phyloP scores from a whole-genome alignment of 2,888 invertebrate species.

The Hydrotaea diabolus region DNA sequence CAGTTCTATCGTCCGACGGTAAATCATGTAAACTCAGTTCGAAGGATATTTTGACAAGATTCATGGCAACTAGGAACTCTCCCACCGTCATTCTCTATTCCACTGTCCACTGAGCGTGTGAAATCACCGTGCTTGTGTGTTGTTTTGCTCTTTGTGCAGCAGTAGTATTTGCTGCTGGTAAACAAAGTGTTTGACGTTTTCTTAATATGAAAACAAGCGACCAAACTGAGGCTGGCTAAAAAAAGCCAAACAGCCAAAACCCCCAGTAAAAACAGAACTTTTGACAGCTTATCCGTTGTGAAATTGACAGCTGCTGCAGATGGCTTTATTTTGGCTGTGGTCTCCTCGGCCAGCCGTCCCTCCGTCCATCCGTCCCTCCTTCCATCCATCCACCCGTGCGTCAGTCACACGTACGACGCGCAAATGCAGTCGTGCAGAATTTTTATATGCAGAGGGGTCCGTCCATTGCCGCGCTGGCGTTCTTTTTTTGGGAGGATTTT shows the following conservation, averaged over 20 bases:
- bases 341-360: too few relatives aligned
- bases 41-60: too few relatives aligned
- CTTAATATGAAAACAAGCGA: background rate
- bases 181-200: constrained; percentile 26
- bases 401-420: background rate
- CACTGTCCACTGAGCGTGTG: background rate
- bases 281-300: constrained; percentile 34
- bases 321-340: constrained; percentile 22
- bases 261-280: constrained; percentile 29
- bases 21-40: too few relatives aligned
- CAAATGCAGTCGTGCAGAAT: constrained; percentile 31
- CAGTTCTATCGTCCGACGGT: too few relatives aligned
- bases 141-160: background rate
- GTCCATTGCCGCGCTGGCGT: background rate
- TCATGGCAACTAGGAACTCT: too few relatives aligned
- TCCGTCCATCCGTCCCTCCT: background rate
- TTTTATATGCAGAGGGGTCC: background rate
- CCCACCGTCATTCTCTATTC: too few relatives aligned
- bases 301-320: constrained; percentile 36
- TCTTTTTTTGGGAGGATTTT: background rate
- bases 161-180: constrained; percentile 22
- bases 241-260: background rate
- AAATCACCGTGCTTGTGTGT: background rate
- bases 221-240: background rate
- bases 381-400: background rate